Conservation (phyloP, 2,888 invertebrate species). For the Scaptomyza reducta region DNA sequence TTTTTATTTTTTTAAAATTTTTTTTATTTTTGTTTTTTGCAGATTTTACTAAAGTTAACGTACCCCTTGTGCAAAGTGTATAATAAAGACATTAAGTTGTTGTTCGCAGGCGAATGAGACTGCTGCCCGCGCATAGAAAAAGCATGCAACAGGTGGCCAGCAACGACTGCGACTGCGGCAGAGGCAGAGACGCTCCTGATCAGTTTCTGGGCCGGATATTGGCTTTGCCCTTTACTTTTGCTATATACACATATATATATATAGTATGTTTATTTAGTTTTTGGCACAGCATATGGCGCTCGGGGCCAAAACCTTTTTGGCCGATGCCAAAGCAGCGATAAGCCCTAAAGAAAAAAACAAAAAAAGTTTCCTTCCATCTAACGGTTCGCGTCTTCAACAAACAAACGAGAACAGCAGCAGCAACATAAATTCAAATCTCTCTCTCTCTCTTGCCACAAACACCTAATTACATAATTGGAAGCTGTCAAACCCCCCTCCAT, state of each 20-base stretch:
- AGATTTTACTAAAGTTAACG: background rate
- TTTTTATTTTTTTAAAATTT: no score
- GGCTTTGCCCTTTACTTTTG: slow-evolving; percentile 32
- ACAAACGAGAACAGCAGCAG: background rate
- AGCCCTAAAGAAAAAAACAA: slow-evolving; percentile 11
- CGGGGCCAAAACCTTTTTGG: slow-evolving; percentile 14
- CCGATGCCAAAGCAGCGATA: slow-evolving; percentile 62
- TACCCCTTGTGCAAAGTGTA: background rate
- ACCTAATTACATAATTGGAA: slow-evolving; percentile 76
- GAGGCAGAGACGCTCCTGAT: slow-evolving; percentile 23
- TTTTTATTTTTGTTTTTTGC: no score
- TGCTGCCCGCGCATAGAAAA: slow-evolving; percentile 69
- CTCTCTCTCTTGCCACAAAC: slow-evolving; percentile 46
- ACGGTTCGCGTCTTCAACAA: slow-evolving; percentile 16
- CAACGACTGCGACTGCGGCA: slow-evolving; percentile 3
- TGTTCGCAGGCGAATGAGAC: slow-evolving; percentile 25
- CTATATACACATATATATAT: background rate
- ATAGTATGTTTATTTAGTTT: slow-evolving; percentile 5
- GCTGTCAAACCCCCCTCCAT: background rate
- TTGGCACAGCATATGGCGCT: slow-evolving; percentile 41
- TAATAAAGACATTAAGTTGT: slow-evolving; percentile 48
- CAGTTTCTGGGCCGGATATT: slow-evolving; percentile 61
- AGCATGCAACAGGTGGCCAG: slow-evolving; percentile 67
- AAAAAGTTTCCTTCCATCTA: slow-evolving; percentile 16
- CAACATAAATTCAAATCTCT: slow-evolving; percentile 27